phyloP scores from a whole-genome alignment of 2,797 vertebrate species.

The Champsocephalus gunnari region DNA sequence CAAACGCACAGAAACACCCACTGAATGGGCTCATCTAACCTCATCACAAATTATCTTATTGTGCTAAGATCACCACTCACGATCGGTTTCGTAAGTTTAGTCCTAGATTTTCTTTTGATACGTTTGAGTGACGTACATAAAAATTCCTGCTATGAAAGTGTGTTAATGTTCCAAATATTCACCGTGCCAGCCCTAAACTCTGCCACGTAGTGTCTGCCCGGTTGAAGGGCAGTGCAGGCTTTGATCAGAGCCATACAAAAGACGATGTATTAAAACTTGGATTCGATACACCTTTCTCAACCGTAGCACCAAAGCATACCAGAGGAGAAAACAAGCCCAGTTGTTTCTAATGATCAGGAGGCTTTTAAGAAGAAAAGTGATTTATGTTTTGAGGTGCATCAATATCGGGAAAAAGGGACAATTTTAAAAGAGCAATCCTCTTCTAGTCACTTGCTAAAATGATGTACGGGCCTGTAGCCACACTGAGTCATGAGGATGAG shows the following conservation, averaged over 20 bases:
- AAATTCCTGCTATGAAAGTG: background rate
- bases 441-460: slow-evolving; percentile 28
- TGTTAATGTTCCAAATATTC: slow-evolving; percentile 25
- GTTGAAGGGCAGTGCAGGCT: slow-evolving; percentile 35
- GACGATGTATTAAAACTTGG: slow-evolving; percentile 23
- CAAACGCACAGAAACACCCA: slow-evolving; percentile 7
- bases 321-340: slow-evolving; percentile 10
- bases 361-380: background rate
- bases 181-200: slow-evolving; percentile 14
- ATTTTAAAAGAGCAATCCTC: slow-evolving; percentile 20
- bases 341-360: slow-evolving; percentile 22
- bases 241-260: slow-evolving; percentile 44
- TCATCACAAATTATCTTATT: slow-evolving; percentile 11
- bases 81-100: slow-evolving; percentile 6
- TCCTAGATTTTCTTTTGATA: slow-evolving; percentile 7
- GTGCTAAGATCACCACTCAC: background rate
- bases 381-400: background rate
- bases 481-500: slow-evolving; percentile 35
- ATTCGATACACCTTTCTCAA: slow-evolving; percentile 34
- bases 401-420: background rate
- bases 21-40: slow-evolving; percentile 26
- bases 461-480: slow-evolving; percentile 54
- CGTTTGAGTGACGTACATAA: background rate
- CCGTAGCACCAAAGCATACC: background rate
- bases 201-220: slow-evolving; percentile 40